phyloP scores from a whole-genome alignment of 2,797 vertebrate species.

The Poliocrania exsul region DNA sequence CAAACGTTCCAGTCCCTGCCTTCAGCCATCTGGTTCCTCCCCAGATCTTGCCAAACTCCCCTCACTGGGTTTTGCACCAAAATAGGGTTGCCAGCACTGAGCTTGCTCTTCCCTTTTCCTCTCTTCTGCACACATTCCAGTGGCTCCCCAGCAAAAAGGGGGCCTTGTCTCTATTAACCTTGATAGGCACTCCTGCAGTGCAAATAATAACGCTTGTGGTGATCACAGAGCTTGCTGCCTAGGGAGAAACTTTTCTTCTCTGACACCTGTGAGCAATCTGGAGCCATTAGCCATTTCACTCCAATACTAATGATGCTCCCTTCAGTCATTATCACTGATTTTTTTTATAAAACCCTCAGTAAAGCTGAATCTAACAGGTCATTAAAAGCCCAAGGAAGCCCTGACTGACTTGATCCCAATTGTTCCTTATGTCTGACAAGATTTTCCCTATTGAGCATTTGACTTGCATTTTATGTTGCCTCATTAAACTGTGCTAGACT shows the following conservation, averaged over 20 bases:
- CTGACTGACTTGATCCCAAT: conserved; percentile 54
- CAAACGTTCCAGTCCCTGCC: neutral
- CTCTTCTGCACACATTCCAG: neutral
- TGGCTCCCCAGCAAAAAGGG: neutral
- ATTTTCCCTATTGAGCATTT: conserved; percentile 48
- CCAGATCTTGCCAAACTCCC: neutral
- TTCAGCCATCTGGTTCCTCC: neutral
- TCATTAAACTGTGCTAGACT: conserved; percentile 59
- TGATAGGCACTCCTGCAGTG: conserved; percentile 1
- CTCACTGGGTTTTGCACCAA: neutral
- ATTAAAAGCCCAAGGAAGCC: conserved; percentile 54
- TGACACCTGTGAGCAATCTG: conserved; percentile 51
- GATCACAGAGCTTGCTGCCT: conserved; percentile 13
- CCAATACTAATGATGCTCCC: conserved; percentile 53
- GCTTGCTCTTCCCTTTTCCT: neutral
- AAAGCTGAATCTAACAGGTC: conserved; percentile 59
- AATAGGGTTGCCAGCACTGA: neutral
- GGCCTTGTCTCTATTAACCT: conserved; percentile 42
- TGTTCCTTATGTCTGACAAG: conserved; percentile 60
- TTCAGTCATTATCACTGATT: conserved; percentile 53
- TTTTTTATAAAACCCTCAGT: conserved; percentile 38
- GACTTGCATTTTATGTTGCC: conserved; percentile 59
- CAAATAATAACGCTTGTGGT: neutral
- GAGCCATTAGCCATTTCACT: conserved; percentile 58
- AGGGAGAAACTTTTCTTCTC: conserved; percentile 42